Base-by-base conservation (phyloP, 64 coral and sea anemone genomes). In the Porites lutea region DNA sequence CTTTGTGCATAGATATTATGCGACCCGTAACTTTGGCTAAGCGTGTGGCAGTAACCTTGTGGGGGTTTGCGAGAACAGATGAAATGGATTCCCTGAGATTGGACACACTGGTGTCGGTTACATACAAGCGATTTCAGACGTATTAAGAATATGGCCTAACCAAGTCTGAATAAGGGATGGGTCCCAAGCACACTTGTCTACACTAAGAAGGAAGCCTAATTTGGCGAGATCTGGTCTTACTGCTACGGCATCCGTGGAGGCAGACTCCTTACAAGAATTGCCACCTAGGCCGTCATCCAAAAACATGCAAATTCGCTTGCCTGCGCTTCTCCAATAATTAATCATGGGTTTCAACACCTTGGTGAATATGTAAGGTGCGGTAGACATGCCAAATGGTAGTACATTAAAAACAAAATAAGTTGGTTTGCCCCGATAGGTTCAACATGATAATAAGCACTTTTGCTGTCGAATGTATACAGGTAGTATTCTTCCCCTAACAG, bases 391-490 rank as follows among this genome's bases (percentile, higher is more conserved):
- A n/a, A 85, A 85, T 21, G 61, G 82, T 49, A 85, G 27, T 12
- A 87, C 83, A 71, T 53, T 47, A 87, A 87, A 87, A 67, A 70
- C 18, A 48, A 52, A 86, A 54, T 54, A 54, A 54, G 52, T 54
- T 54, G 52, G 4, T 54, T 54, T 8, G 52, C 52, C 52, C 52
- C 8, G 52, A 54, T 54, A 54, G 48, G 44, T 51, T 77, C 74
- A 45, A 77, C 27, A 21, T 89, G 72, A 58, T 89, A 72, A 74
- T 89, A 89, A 20, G 72, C 87, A 77, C 87, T 88, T 72, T 89
- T 89, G 58, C 60, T 54, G 49, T 89, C 87, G 59, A 80, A 80
- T 3, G 78, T 55, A 80, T 57, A 80, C 78, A 80, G 23, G 52
- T 57, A 80, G 48, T 52, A 16, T 5, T 72, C 72, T 23, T 51